Base-by-base conservation (phyloP, 2,113 vertebrate species). In the Alosa alosa region DNA sequence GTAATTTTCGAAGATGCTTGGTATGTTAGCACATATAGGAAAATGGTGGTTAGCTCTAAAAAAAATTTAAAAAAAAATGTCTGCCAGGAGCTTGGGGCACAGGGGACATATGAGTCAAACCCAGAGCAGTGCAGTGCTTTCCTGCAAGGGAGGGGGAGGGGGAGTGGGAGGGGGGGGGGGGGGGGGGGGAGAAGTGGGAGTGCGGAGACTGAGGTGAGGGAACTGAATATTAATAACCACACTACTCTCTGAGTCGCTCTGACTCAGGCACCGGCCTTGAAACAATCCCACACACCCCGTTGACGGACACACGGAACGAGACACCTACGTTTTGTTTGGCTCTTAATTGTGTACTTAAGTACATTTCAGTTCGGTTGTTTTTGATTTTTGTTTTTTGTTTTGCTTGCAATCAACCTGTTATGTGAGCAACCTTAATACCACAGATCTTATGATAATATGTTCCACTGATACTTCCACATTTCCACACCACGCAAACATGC, bases 191-290 rank as follows among this genome's bases (percentile, higher is more conserved):
- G n/a, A 78, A 45, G n/a, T 82, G 52, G 81, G 84, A 84, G 44
- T 86, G 75, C 88, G 90, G 93, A 93, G 87, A 87, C 88, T 94
- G 89, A 94, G 92, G 93, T 89, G 93, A 92, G 94, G 91, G 83
- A 86, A 94, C 92, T 96, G 94, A 95, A 96, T 95, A 97, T 97
- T 96, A 96, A 96, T 97, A 96, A 96, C 95, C 93, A 94, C 95
- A 92, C 87, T 11, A 84, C 83, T 78, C 60, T 87, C 82, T 86
- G 86, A 87, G 84, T 86, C 86, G 44, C 60, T 87, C 82, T 86
- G 86, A 87, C 86, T 86, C 86, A 47, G 86, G 86, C 82, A 84
- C 46, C 22, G 83, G 81, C 50, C 82, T 20, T 84, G 49, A 86
- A 68, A 85, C 84, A 88, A 68, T 55, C 86, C 86, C 87, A 86